Evolutionary conservation across 2,888 invertebrate species (phyloP).

Genomic region (Pseudococcus viburni): DNA sequence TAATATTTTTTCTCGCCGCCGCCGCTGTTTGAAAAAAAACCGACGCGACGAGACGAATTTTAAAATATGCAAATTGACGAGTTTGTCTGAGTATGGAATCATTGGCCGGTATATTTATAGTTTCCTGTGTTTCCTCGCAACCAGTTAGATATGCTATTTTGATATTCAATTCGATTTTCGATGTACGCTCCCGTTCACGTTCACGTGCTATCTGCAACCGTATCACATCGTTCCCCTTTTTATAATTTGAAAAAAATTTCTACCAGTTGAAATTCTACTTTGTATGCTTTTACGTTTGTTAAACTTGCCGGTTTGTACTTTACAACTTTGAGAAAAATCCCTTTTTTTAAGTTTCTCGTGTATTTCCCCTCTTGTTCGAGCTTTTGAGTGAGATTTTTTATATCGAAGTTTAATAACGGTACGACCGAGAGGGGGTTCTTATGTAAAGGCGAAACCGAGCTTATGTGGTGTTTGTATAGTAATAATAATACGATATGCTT

Average conservation of each 20-base stretch:
- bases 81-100: slow-evolving; percentile 36
- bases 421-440: too few species aligned
- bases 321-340: slow-evolving; percentile 23
- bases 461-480: slow-evolving; percentile 39
- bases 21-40: neutral
- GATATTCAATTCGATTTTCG: neutral
- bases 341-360: slow-evolving; percentile 35
- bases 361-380: neutral
- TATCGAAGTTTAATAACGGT: slow-evolving; percentile 55
- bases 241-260: slow-evolving; percentile 37
- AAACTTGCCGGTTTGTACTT: slow-evolving; percentile 1
- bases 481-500: neutral
- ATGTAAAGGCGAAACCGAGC: slow-evolving; percentile 8
- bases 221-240: neutral
- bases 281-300: slow-evolving; percentile 18
- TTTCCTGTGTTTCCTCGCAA: slow-evolving; percentile 42
- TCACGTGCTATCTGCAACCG: neutral
- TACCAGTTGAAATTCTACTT: slow-evolving; percentile 8
- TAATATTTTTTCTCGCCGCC: slow-evolving; percentile 3
- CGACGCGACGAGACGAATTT: slow-evolving; percentile 3
- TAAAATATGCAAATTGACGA: slow-evolving; percentile 47
- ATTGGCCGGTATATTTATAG: slow-evolving; percentile 40
- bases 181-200: neutral
- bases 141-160: slow-evolving; percentile 8
- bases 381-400: slow-evolving; percentile 19